Base-by-base conservation (phyloP, 2,888 invertebrate genomes). In the Andrena camellia region DNA sequence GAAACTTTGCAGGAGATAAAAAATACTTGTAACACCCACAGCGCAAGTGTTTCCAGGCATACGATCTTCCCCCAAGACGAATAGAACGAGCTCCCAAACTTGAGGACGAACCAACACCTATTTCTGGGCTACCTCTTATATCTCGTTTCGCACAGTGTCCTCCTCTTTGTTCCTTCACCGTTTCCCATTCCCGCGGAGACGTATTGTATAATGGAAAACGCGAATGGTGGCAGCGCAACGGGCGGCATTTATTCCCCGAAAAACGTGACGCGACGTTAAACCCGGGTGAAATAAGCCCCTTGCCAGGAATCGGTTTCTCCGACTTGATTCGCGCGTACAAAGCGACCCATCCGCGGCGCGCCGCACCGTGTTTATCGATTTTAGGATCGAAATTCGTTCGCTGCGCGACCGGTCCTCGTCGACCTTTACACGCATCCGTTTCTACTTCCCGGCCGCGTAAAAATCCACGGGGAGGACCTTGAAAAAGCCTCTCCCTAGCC, bases 401-500 rank as follows among this genome's bases (percentile, higher is more conserved):
- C 71, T 64, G 64, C 80, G 57, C 85, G 77, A 75, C 86, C 78
- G 86, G 86, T 86, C 86, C 85, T 85, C 75, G 75, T 72, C 81
- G 85, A 85, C 75, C 85, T 81, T 81, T 84, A 78, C 76, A 78
- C 76, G 73, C 77, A 78, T 84, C 81, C 85, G 81, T 79, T 77
- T 76, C 74, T 78, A 74, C 85, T 78, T 81, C 78, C 83, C 60
- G 42, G 75, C 59, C 31, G 63, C 31, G 75, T 74, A 85, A 86
- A 86, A 85, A 85, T 85, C 86, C 78, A 66, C 70, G 71, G 35
- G 17, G 57, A 67, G 64, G 83, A 83, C 86, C 86, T 86, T 85
- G 86, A 85, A 75, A 75, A 73, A 73, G 77, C 86, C 86, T 85
- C 86, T 85, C 86, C 86, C 80, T 83, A 80, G 67, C 83, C 78